Evolutionary conservation across 2,113 vertebrate genomes (phyloP).

Genomic region (Brachypodius melanocephalos): DNA sequence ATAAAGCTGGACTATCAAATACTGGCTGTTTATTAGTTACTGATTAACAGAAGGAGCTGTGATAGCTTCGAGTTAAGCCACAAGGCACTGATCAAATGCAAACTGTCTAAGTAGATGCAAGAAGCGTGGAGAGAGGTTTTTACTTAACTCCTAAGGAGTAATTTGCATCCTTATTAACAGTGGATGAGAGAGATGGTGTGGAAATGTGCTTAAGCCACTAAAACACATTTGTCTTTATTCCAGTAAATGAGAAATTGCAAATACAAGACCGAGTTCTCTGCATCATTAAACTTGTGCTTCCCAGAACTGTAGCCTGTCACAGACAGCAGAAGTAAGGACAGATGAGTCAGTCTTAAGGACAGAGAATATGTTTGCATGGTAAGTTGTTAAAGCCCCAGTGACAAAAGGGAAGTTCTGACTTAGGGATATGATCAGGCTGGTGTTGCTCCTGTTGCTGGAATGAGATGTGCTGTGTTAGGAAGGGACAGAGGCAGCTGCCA

Average conservation of each 20-base stretch:
- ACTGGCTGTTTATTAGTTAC: background rate
- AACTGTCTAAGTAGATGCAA: background rate
- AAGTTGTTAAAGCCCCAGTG: background rate
- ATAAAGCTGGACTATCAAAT: background rate
- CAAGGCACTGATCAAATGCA: background rate
- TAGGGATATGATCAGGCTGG: background rate
- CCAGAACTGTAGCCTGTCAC: background rate
- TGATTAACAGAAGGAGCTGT: background rate
- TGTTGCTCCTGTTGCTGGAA: background rate
- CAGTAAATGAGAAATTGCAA: background rate
- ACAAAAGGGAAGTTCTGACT: background rate
- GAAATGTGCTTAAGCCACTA: background rate
- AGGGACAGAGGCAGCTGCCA: background rate
- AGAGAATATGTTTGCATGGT: background rate
- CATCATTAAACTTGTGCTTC: background rate
- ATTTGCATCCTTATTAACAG: background rate
- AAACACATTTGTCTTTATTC: slow-evolving; percentile 24
- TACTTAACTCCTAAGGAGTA: background rate
- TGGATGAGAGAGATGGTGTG: background rate
- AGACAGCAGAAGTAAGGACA: background rate
- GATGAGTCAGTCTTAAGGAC: background rate
- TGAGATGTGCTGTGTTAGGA: background rate
- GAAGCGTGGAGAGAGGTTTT: background rate
- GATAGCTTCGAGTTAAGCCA: background rate
- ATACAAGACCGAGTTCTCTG: background rate